phyloP scores from a whole-genome alignment of 1,140 invertebrate species.

The Sminthurides bifidus region DNA sequence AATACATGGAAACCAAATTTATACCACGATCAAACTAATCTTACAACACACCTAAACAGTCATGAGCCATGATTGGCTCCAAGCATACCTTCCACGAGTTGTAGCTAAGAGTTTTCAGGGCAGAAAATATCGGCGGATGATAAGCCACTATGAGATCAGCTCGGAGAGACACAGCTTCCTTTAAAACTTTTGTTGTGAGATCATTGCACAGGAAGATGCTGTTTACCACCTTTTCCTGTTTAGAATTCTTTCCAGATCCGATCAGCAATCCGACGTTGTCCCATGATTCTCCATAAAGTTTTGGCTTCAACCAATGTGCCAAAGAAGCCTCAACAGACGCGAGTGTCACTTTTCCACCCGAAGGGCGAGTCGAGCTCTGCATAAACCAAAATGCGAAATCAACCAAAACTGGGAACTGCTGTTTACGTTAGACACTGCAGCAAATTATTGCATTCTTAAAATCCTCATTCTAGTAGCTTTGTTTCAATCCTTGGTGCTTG shows the following conservation, averaged over 20 bases:
- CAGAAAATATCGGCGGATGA: slow-evolving; percentile 85
- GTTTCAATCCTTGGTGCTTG: no score
- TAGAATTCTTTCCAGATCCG: slow-evolving; percentile 43
- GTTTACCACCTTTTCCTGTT: slow-evolving; percentile 40
- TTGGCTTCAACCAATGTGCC: slow-evolving; percentile 20
- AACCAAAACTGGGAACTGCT: no score
- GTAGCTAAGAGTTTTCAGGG: slow-evolving; percentile 62
- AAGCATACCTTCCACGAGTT: slow-evolving; percentile 55
- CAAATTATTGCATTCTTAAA: no score
- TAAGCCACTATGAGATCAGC: slow-evolving; percentile 81
- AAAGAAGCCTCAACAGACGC: slow-evolving; percentile 12
- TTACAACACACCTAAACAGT: neutral
- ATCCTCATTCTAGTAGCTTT: no score
- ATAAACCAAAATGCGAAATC: no score
- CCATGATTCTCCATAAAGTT: slow-evolving; percentile 46
- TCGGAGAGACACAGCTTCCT: slow-evolving; percentile 58
- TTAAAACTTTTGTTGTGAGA: slow-evolving; percentile 73
- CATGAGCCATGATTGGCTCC: neutral
- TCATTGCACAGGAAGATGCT: slow-evolving; percentile 87
- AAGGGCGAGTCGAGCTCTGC: no score
- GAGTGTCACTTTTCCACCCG: no score
- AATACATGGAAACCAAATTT: slow-evolving; percentile 12
- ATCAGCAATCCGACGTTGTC: slow-evolving; percentile 90
- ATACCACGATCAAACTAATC: neutral
- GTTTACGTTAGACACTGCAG: no score